Base-by-base conservation (phyloP, 2,113 vertebrate genomes). In the Copsychus sechellarum region DNA sequence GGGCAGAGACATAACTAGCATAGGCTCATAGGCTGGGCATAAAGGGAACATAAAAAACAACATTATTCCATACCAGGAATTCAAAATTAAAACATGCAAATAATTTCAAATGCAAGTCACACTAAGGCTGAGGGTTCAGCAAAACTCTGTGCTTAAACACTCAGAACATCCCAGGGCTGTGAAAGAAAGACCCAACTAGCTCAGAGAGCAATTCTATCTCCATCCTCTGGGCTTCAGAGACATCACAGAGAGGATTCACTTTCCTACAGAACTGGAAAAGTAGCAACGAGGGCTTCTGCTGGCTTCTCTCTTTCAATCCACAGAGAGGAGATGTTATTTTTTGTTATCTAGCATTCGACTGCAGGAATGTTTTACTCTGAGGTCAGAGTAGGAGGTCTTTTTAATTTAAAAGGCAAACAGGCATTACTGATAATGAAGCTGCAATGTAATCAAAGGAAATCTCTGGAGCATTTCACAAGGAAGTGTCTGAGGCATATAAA, bases 381-480 rank as follows among this genome's bases (percentile, higher is more conserved):
- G 86, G 91, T 86, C 88, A 66, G 86, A 61, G 88, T 64, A 90
- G 83, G 74, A 96, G 90, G 62, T 88, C 92, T 81, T 93, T 92
- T 88, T 84, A 95, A 93, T 58, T 74, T 91, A 93, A 97, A 97
- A 97, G 96, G 94, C 93, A 98, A 88, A 92, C 94, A 96, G 72
- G 61, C 92, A 88, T 79, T 85, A 69, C 88, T 70, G 92, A 97
- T 96, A 98, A 96, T 87, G 93, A 96, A 97, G 84, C 47, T 86
- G 48, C 79, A 95, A 50, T 62, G 88, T 48, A 79, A 97, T 96
- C 96, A 97, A 94, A 93, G 40, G 47, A 96, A 95, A 86, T 70
- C 90, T 95, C 76, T 12, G 6, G 38, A 96, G 93, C 92, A 86
- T 66, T 91, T 96, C 88, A 77, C 50, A 62, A 96, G 92, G 86